A percentile compares a stretch with the other conserved stretches of the same genome.
Evolutionary conservation across 2,113 vertebrate species (phyloP).

Genomic region (Alethe diademata): DNA sequence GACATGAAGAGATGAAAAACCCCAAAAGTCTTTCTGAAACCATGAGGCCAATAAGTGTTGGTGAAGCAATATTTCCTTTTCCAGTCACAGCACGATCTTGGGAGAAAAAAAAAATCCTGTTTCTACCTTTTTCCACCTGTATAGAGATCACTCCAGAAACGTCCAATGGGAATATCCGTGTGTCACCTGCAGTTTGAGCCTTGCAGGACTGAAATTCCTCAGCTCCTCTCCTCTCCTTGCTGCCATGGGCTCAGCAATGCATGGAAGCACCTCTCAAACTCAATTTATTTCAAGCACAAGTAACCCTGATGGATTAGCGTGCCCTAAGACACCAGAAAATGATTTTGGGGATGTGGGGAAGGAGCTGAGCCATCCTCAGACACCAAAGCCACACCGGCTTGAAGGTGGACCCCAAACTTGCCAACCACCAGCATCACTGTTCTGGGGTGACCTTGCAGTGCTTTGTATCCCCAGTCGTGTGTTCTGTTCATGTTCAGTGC

Average conservation of each 20-base stretch:
- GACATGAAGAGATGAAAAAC: neutral
- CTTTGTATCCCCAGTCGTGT: too few relatives aligned
- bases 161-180: neutral
- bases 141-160: neutral
- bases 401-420: neutral
- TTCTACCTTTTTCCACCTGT: neutral
- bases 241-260: neutral
- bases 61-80: neutral
- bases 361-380: neutral
- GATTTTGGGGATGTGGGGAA: neutral
- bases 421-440: neutral
- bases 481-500: too few relatives aligned
- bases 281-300: neutral
- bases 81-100: fast-evolving
- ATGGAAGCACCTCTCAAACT: neutral
- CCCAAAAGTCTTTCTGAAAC: neutral
- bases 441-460: too few relatives aligned
- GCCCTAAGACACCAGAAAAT: neutral
- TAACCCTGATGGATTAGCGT: neutral
- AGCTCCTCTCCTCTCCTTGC: neutral
- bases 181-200: neutral
- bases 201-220: neutral
- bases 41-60: fast-evolving
- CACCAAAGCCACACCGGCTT: too few relatives aligned
- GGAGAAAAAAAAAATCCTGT: neutral